phyloP scores from a whole-genome alignment of 2,113 vertebrate genomes.

The Arenaria interpres region DNA sequence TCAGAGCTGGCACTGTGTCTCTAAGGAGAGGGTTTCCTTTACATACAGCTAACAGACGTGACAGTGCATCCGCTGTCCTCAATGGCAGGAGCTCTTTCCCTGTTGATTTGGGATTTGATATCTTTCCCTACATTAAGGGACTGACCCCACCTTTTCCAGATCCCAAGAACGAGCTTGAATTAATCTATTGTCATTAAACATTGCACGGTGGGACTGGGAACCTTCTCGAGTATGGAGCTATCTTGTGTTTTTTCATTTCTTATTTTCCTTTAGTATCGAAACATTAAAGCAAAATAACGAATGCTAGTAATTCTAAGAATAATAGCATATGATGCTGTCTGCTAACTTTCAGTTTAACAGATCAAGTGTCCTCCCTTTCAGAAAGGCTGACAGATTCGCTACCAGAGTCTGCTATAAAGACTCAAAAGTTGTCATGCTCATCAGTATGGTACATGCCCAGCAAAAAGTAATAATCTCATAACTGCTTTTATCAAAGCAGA shows the following conservation, averaged over 20 bases:
- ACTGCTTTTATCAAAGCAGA: slow-evolving; percentile 73
- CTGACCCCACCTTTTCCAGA: neutral
- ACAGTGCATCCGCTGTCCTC: neutral
- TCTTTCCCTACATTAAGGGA: neutral
- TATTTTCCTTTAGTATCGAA: neutral
- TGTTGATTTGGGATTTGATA: neutral
- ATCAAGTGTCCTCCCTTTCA: neutral
- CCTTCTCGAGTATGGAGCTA: neutral
- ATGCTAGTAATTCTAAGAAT: neutral
- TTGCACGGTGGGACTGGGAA: neutral
- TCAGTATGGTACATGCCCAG: slow-evolving; percentile 41
- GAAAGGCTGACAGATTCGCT: neutral
- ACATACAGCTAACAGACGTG: neutral
- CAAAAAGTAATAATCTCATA: slow-evolving; percentile 79
- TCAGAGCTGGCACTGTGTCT: neutral
- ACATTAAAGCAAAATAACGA: neutral
- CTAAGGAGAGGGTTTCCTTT: neutral
- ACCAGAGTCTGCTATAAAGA: slow-evolving; percentile 3
- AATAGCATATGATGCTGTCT: neutral
- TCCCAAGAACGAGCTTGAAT: neutral
- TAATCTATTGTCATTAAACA: neutral
- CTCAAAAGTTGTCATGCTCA: slow-evolving; percentile 49
- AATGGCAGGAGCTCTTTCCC: neutral
- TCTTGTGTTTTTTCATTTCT: neutral
- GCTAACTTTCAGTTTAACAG: neutral